Conservation (phyloP, 2,888 invertebrate genomes). For the Scrobipalpa costella region DNA sequence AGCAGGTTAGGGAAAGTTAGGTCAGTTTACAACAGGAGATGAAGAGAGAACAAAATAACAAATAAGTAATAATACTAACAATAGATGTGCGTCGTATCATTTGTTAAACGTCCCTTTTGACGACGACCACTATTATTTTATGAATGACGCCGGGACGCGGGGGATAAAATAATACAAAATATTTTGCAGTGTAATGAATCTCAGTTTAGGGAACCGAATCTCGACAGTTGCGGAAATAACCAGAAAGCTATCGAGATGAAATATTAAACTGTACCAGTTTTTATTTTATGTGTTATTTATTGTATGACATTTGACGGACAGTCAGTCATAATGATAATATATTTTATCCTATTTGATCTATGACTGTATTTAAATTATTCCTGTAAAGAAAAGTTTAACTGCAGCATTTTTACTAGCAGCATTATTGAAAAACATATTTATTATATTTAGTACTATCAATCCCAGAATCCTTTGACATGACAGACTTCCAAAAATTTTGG, state of each 20-base stretch:
- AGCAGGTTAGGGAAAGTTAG: conserved; percentile 36
- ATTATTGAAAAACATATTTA: no score
- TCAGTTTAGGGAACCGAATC: conserved; percentile 13
- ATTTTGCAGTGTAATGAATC: conserved; percentile 32
- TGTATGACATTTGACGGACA: neutral
- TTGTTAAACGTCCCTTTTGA: conserved; percentile 80
- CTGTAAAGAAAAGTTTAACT: no score
- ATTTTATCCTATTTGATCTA: no score
- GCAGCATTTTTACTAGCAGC: no score
- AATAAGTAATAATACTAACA: conserved; percentile 63
- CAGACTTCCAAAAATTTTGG: no score
- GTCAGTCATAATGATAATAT: no score
- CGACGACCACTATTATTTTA: conserved; percentile 77
- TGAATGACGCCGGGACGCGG: conserved; percentile 68
- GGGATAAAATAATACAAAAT: conserved; percentile 51
- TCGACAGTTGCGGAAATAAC: conserved; percentile 21
- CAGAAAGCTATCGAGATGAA: conserved; percentile 12
- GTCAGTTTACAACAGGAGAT: conserved; percentile 45
- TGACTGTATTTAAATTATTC: no score
- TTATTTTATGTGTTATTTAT: neutral
- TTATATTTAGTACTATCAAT: no score
- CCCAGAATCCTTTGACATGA: no score
- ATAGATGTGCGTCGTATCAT: conserved; percentile 77
- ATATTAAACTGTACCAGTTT: neutral
- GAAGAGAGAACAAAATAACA: conserved; percentile 69